Conservation (phyloP, 2,797 vertebrate genomes). For the Botia almorhae region DNA sequence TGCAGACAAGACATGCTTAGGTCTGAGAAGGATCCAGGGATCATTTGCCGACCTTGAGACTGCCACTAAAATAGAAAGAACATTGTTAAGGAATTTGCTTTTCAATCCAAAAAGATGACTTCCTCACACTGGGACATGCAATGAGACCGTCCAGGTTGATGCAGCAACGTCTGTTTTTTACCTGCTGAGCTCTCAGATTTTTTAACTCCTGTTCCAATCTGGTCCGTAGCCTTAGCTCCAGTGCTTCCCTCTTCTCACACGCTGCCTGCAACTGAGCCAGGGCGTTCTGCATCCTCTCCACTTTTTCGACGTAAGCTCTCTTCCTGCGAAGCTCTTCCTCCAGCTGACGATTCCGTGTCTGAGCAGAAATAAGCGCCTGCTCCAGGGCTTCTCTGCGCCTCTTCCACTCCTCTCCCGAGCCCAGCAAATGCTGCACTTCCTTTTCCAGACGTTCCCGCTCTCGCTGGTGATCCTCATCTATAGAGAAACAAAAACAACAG, state of each 20-base stretch:
- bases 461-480: conserved; percentile 90
- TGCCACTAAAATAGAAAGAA: conserved; percentile 58
- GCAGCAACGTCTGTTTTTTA: conserved; percentile 60
- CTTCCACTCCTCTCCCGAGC: conserved; percentile 88
- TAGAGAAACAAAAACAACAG: conserved; percentile 24
- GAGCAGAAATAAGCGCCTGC: conserved; percentile 85
- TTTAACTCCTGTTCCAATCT: conserved; percentile 95
- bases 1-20: conserved; percentile 78
- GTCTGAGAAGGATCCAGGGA: conserved; percentile 61
- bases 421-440: conserved; percentile 83
- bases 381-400: conserved; percentile 87
- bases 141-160: neutral
- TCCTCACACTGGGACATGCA: neutral
- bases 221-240: conserved; percentile 90
- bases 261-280: conserved; percentile 94
- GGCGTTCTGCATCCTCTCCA: conserved; percentile 91
- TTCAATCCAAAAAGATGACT: neutral
- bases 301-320: conserved; percentile 93
- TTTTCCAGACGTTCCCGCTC: conserved; percentile 88
- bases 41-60: conserved; percentile 57
- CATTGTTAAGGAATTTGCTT: neutral
- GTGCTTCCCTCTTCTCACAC: conserved; percentile 91
- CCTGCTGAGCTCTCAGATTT: conserved; percentile 91
- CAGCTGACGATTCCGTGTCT: conserved; percentile 82
- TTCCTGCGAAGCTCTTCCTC: conserved; percentile 94